phyloP scores from a whole-genome alignment of 2,113 vertebrate genomes.

The Myotis yumanensis region DNA sequence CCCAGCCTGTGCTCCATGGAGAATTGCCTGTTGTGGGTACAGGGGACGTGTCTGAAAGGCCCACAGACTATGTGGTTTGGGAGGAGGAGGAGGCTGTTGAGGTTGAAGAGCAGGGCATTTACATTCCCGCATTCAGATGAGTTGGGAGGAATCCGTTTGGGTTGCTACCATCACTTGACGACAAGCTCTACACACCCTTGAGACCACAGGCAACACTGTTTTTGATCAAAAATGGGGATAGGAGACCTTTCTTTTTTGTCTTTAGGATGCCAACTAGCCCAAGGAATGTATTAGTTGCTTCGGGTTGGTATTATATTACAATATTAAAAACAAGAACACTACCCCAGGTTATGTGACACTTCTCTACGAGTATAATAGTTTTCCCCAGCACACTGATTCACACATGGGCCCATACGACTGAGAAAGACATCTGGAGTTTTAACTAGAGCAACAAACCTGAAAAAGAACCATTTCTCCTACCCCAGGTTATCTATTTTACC shows the following conservation, averaged over 20 bases:
- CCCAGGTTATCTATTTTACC: neutral
- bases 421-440: neutral
- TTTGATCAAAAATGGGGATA: neutral
- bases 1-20: neutral
- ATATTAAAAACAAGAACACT: neutral
- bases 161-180: neutral
- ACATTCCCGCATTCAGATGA: neutral
- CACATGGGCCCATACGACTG: neutral
- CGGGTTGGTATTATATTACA: neutral
- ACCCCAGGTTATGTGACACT: neutral
- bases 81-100: neutral
- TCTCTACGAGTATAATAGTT: neutral
- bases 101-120: neutral
- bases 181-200: too few relatives aligned
- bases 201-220: neutral
- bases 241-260: neutral
- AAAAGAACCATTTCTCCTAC: neutral
- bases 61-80: neutral
- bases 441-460: neutral
- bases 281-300: neutral
- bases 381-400: neutral
- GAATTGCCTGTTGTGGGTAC: neutral
- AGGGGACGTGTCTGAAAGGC: neutral
- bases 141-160: neutral
- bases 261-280: neutral